These are phyloP conservation scores for Cygnus olor DNA, from an alignment of 2,797 vertebrate species.

Conservation along the genomic window DNA sequence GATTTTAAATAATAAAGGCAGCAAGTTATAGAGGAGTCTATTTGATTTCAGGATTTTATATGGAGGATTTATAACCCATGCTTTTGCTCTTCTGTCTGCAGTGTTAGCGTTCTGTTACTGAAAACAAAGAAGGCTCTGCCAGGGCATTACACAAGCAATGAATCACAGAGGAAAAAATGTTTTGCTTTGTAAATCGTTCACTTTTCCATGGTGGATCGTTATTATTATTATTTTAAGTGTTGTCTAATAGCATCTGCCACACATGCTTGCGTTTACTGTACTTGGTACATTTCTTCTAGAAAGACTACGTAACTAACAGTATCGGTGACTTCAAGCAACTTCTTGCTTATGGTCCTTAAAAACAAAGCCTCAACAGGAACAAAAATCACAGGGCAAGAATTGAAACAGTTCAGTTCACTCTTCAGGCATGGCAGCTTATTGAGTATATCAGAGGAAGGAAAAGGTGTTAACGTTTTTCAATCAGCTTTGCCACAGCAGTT, in stretches of 20 bases:
- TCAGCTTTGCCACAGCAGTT: conserved; percentile 11
- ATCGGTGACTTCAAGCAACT: conserved; percentile 38
- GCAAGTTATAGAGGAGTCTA: conserved; percentile 43
- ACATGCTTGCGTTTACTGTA: conserved; percentile 45
- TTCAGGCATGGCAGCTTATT: conserved; percentile 21
- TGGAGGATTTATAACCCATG: conserved; percentile 70
- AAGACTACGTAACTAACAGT: neutral
- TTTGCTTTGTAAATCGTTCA: conserved; percentile 72
- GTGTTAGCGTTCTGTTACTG: conserved; percentile 72
- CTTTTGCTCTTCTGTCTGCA: conserved; percentile 68
- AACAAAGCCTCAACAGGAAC: conserved; percentile 32
- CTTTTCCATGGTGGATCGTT: conserved; percentile 59
- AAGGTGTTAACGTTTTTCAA: conserved; percentile 52
- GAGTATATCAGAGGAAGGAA: conserved; percentile 40
- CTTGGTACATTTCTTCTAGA: neutral
- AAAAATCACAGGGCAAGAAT: conserved; percentile 22
- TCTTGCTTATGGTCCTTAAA: conserved; percentile 39
- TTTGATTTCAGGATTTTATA: conserved; percentile 68
- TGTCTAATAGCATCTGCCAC: conserved; percentile 40
- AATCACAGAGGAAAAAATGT: conserved; percentile 72
- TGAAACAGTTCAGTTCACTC: conserved; percentile 20
- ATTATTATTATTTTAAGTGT: neutral
- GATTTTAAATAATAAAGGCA: conserved; percentile 66
- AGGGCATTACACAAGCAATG: conserved; percentile 71
- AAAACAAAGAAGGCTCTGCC: conserved; percentile 72